Percentiles rank a stretch among this genome's conserved stretches.
Conservation (phyloP, 1,140 invertebrate species). For the Diorhabda carinulata region DNA sequence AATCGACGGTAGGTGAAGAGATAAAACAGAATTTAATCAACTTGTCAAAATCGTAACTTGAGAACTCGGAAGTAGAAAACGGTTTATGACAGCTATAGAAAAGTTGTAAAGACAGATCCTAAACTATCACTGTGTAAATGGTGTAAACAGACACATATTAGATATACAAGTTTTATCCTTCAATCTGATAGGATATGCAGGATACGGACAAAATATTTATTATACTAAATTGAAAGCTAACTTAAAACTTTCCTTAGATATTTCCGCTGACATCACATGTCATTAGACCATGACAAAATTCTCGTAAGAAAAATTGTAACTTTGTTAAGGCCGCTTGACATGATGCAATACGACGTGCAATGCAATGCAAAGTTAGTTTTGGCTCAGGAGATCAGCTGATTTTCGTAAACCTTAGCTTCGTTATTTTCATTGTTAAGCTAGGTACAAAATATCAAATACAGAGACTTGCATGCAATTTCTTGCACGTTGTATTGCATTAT, state of each 20-base stretch:
- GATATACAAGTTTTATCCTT: neutral
- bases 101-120: neutral
- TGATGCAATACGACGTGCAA: too few species aligned
- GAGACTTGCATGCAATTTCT: too few species aligned
- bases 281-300: neutral
- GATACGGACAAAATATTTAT: neutral
- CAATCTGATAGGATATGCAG: neutral
- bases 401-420: too few species aligned
- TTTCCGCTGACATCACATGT: neutral
- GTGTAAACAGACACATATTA: neutral
- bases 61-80: neutral
- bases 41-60: neutral
- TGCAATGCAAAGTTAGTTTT: too few species aligned
- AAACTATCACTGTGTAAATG: neutral
- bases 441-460: too few species aligned
- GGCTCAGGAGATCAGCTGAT: too few species aligned
- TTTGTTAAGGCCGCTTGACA: too few species aligned
- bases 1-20: neutral
- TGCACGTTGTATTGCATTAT: too few species aligned
- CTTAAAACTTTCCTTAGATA: neutral
- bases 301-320: conserved; percentile 7
- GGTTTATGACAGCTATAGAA: neutral
- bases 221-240: too few species aligned
- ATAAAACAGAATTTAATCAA: conserved; percentile 3
- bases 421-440: too few species aligned